Percentiles rank a stretch among this genome's conserved stretches.
These are phyloP conservation scores for Disparrhopalites patrizii DNA, from an alignment of 2,888 invertebrate genomes.

Conservation along the genomic window DNA sequence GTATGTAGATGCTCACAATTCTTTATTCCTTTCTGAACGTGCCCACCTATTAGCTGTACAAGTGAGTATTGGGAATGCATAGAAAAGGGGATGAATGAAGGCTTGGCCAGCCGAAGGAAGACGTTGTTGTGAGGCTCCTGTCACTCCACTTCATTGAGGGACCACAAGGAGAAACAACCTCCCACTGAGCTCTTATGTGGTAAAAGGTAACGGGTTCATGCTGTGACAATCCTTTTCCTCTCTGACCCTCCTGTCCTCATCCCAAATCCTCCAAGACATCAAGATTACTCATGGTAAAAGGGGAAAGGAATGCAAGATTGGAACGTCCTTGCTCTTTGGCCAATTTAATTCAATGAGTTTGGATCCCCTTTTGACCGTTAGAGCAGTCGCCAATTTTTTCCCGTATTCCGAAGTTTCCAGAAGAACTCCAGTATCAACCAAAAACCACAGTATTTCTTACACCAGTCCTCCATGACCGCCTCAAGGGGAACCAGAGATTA, in stretches of 20 bases:
- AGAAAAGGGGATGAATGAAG: constrained; percentile 12
- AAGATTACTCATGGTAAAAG: not conserved
- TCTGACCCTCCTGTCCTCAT: not conserved
- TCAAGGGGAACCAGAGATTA: no score
- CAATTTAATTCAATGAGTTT: no score
- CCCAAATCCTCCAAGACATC: not conserved
- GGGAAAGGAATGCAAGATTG: not conserved
- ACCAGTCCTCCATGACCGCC: no score
- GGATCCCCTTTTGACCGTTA: no score
- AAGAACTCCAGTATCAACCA: no score
- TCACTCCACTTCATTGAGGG: constrained; percentile 26
- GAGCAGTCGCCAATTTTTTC: no score
- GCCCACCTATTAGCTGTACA: no score
- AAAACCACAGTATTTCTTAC: no score
- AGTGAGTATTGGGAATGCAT: no score
- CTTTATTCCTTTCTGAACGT: constrained; percentile 3
- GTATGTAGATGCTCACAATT: no score
- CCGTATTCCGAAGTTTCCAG: no score
- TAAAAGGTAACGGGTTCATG: constrained; percentile 19
- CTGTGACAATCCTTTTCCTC: constrained; percentile 16
- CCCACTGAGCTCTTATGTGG: constrained; percentile 23
- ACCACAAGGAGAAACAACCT: constrained; percentile 8
- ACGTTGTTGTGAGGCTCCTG: constrained; percentile 18
- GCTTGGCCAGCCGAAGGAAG: constrained; percentile 19
- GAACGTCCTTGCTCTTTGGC: not conserved